Evolutionary conservation across 2,888 invertebrate genomes (phyloP), one percentile per base, ranked within the genome.

Genomic region (Lysandra bellargus): DNA sequence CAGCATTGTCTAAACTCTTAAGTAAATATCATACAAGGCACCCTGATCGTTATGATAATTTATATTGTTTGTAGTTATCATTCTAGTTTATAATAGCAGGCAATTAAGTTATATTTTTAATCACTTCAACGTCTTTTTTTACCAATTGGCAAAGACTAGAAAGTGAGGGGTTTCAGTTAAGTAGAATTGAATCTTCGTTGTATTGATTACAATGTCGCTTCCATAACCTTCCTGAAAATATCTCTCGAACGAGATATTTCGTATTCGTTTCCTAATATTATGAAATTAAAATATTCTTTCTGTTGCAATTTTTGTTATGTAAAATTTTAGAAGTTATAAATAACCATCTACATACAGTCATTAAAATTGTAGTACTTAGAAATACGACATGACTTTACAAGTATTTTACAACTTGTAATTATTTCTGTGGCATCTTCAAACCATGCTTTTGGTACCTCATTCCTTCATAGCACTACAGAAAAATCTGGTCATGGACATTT

Each of bases 401-500:
- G 44, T 44, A 49, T 49, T 49, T 49, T 49, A 49, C 0, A 49
- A 49, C 2, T 49, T 49, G 49, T 49, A 23, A 9, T 37, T 64
- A 12, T 30, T 5, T 37, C 2, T 69, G 4, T 64, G 1, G 9
- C 9, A 0, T 23, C 61, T 61, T 30, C 30, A 4, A 69, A 30
- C 3, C 12, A 69, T 69, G 33, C 4, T 69, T 33, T 69, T 14
- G 33, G 14, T 37, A 69, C 64, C 30, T 69, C 12, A 37, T 69
- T 37, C 69, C 30, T 30, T 6, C 33, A 30, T 64, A 30, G 9
- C 30, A 6, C 64, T 9, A 37, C 14, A 33, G 33, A 61, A 23
- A 61, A 69, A 69, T 69, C 33, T 69, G 69, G 69, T 69, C 69
- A 69, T 33, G 30, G 33, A 69, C 33, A 69, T 5, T 69, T 69